A percentile compares a stretch with the other conserved stretches of the same genome.
Evolutionary conservation across 1,140 invertebrate genomes (phyloP).

Genomic region (Pogonus chalceus): DNA sequence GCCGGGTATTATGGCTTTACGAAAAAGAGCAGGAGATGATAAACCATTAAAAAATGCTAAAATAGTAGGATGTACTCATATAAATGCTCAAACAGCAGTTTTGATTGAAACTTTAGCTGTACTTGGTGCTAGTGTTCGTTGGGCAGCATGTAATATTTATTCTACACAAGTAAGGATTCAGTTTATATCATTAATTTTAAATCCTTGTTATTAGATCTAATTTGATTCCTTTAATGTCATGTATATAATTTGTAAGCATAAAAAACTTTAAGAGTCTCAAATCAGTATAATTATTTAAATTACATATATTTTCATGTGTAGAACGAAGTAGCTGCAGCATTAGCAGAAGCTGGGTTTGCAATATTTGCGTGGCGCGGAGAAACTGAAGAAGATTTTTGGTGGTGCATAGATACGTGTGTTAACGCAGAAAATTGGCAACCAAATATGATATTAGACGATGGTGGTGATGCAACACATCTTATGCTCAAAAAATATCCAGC

Average conservation of each 20-base stretch:
- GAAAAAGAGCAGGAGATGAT: slow-evolving; percentile 82
- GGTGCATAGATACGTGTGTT: slow-evolving; percentile 94
- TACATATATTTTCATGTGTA: slow-evolving; percentile 30
- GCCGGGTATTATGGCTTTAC: slow-evolving; percentile 92
- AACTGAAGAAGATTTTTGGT: slow-evolving; percentile 97
- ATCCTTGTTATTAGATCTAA: no score
- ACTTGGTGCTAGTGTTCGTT: slow-evolving; percentile 83
- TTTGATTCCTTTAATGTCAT: no score
- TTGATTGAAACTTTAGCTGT: slow-evolving; percentile 87
- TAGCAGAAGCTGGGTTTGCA: slow-evolving; percentile 81
- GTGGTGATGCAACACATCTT: slow-evolving; percentile 92
- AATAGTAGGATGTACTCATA: slow-evolving; percentile 95
- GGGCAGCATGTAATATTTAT: slow-evolving; percentile 97
- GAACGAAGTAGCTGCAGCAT: slow-evolving; percentile 95
- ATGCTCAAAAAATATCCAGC: slow-evolving; percentile 95
- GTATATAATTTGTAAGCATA: no score
- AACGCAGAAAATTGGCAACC: slow-evolving; percentile 90
- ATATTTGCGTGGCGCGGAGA: slow-evolving; percentile 95
- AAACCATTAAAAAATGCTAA: slow-evolving; percentile 92
- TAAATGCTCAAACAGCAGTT: slow-evolving; percentile 96
- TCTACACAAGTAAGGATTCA: slow-evolving; percentile 76
- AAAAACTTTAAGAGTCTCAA: no score
- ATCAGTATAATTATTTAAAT: no score
- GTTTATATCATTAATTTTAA: no score
- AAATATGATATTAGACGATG: slow-evolving; percentile 98